Evolutionary conservation across 2,797 vertebrate genomes (phyloP), one percentile per base, ranked within the genome.

Genomic region (Eulemur mongoz): DNA sequence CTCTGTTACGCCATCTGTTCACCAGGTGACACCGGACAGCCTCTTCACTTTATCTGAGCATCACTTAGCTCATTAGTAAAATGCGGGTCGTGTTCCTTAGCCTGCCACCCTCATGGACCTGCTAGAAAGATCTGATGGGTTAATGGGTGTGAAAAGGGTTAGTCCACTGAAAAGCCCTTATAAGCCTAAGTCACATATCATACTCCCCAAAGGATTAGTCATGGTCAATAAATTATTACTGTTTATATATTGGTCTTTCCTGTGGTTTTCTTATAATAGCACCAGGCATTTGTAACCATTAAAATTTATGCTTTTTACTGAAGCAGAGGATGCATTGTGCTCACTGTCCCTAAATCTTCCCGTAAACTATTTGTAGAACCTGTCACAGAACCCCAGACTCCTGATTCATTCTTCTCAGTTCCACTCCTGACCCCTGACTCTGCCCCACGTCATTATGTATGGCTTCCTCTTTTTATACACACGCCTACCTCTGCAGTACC

Each of bases 181-280:
- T 30, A 72, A 92, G 87, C 65, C 70, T 83, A 59, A 0, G 1
- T 92, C 75, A 96, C 89, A 69, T 81, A 94, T 48, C 69, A 40
- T 40, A 45, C 35, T 70, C 73, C 88, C 69, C 25, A 54, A 87
- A 80, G 48, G 65, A 93, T 94, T 89, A 91, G 85, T 95, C 91
- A 93, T 54, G 4, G 70, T 81, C 93, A 95, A 93, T 84, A 96
- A 93, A 96, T 96, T 89, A 96, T 94, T 87, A 96, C 79, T 94
- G 78, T 95, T 89, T 96, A 94, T 54, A 95, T 86, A 84, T 7
- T 73, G 75, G 93, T 78, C 72, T 93, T 96, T 90, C 87, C 92
- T 93, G 83, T 89, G 95, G 94, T 94, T 96, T 96, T 83, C 93
- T 93, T 89, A 59, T 87, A 97, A 95, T 38, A 96, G 45, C 43